Evolutionary conservation across 2,797 vertebrate species (phyloP), one percentile per base, ranked within the genome.

Genomic region (Dicrostonyx torquatus): DNA sequence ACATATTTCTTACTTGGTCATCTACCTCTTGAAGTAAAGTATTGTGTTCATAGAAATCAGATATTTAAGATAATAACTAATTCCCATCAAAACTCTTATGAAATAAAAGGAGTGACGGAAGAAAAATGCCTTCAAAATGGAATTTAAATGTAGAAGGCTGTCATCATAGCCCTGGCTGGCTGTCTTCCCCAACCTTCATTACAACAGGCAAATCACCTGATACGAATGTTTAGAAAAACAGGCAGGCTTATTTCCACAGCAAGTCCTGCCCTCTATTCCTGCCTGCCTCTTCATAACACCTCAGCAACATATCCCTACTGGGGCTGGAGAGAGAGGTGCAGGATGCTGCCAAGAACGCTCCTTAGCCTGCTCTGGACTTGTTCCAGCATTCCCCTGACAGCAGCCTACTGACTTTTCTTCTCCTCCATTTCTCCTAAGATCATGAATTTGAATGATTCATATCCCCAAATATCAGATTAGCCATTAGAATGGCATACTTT

Each of bases 391-490:
- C 34, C 58, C 68, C 83, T 89, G n/a, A 72, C 15, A 80, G 58
- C 37, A 93, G 86, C 86, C 60, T n/a, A 10, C 78, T 92, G 79
- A 48, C 31, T 48, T 92, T 85, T 82, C 62, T 53, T 95, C 92
- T 93, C 45, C 58, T 86, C 92, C 73, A 72, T 93, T 94, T 95
- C 79, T 96, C 43, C 24, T 87, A 80, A 8, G 11, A 90, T 92
- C 34, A 43, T 83, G 48, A 53, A 92, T 89, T 93, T 87, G 22
- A 96, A 90, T 89, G 72, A 94, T 72, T 77, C 13, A 0, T 90
- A 48, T 40, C 84, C n/a, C 88, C 68, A 95, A 95, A 84, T 87
- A 80, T 79, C 84, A 89, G 55, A 72, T 96, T 96, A 90, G 82
- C 45, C 43, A 40, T 82, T 90, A 62, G 15, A 89, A 86, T 79